phyloP scores from a whole-genome alignment of 2,797 vertebrate species.

The Oreochromis mossambicus region DNA sequence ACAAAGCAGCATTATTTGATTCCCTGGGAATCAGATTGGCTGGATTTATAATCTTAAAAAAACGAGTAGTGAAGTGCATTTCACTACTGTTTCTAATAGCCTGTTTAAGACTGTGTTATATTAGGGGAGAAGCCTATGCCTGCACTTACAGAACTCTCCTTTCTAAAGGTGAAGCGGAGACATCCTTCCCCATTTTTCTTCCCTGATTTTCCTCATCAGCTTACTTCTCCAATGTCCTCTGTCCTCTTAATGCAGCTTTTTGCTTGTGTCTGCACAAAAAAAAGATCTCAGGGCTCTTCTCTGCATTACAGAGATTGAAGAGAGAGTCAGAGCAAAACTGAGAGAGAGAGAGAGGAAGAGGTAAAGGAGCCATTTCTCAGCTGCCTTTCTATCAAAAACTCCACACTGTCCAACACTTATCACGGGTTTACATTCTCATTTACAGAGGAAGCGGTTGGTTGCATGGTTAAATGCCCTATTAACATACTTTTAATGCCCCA shows the following conservation, averaged over 20 bases:
- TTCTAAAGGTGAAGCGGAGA: slow-evolving; percentile 19
- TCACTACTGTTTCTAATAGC: background rate
- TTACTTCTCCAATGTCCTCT: slow-evolving; percentile 42
- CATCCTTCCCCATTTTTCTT: background rate
- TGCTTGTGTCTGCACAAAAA: slow-evolving; percentile 67
- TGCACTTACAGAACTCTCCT: background rate
- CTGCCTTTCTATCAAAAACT: slow-evolving; percentile 33
- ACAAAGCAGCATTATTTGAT: background rate
- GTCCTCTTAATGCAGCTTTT: slow-evolving; percentile 64
- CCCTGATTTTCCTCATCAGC: slow-evolving; percentile 43
- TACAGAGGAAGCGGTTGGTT: slow-evolving; percentile 1
- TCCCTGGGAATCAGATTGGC: background rate
- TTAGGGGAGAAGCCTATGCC: background rate
- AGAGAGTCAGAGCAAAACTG: background rate
- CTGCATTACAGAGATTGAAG: slow-evolving; percentile 50
- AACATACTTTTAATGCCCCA: background rate
- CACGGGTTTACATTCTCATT: slow-evolving; percentile 8
- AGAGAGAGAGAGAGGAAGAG: background rate
- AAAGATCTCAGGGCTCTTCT: slow-evolving; percentile 61
- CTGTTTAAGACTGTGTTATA: background rate
- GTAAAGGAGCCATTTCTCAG: slow-evolving; percentile 17
- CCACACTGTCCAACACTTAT: slow-evolving; percentile 15
- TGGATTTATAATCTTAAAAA: background rate
- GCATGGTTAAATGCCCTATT: background rate
- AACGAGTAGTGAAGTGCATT: background rate